Evolutionary conservation across 2,113 vertebrate species (phyloP), one percentile per base, ranked within the genome.

Genomic region (Phalacrocorax aristotelis): DNA sequence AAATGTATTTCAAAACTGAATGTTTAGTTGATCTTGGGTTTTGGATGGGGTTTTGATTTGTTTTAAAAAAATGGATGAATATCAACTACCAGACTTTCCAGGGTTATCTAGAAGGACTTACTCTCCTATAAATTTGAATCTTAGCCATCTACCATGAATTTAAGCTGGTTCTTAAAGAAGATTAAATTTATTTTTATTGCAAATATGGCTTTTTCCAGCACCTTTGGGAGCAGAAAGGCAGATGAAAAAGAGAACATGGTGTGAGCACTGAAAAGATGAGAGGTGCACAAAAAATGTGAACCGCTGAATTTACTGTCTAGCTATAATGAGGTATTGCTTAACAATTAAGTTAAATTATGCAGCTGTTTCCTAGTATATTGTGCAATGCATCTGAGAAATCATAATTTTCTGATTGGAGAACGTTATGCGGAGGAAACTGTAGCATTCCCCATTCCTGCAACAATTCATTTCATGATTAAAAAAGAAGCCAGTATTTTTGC

Each of bases 261-360:
- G 58, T 4, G 8, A 94, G n/a, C 70, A 77, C 58, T 55, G 84
- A 68, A 93, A 91, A 95, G 90, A 93, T 8, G 55, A 95, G 93
- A 93, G 78, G 52, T 40, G 16, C 68, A 95, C 81, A 79, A 40
- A 97, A 95, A 88, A 92, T 34, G 90, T 87, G 95, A 97, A 96
- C 81, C 92, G 89, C 94, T 97, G 95, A 97, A 97, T 97, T 96
- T 91, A 93, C 96, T 95, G 46, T 95, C 60, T 94, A 82, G 83
- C 90, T 96, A 76, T 97, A 96, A 97, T 97, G 96, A 97, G 95
- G 90, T 96, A 97, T 95, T 97, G 96, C 93, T 92, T 92, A 93
- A 97, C 95, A 96, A 97, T 98, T 98, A 98, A 96, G 93, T 96
- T 98, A 98, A 98, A 98, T 98, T 98, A 98, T 96, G 94, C 97